These are phyloP conservation scores for Lycaon pictus DNA, from an alignment of 2,113 vertebrate species.

Conservation along the genomic window DNA sequence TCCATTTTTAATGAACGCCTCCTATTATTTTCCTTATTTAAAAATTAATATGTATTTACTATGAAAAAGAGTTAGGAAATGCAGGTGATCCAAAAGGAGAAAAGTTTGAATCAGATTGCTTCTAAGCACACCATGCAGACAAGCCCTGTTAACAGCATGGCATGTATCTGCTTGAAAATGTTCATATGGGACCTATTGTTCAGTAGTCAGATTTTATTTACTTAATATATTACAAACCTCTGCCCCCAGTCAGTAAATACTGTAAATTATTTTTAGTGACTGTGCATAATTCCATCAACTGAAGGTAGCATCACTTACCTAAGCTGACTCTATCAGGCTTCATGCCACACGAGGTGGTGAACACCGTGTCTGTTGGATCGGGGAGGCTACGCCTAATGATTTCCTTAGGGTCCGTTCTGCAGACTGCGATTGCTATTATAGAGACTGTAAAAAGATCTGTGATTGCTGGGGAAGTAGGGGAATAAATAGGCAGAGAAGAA, in stretches of 20 bases:
- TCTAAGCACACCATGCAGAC: not conserved
- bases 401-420: not conserved
- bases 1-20: not conserved
- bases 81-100: not conserved
- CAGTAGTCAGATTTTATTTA: not conserved
- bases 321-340: too few species aligned
- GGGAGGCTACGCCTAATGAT: accelerated
- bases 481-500: not conserved
- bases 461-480: not conserved
- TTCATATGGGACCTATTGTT: not conserved
- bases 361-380: accelerated
- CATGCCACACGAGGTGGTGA: accelerated
- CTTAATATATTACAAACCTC: not conserved
- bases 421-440: not conserved
- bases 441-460: not conserved
- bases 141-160: not conserved
- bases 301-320: not conserved
- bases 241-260: not conserved
- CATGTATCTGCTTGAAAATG: not conserved
- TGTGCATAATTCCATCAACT: not conserved
- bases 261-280: not conserved
- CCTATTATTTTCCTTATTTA: not conserved
- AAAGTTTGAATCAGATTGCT: not conserved
- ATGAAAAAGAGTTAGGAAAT: not conserved
- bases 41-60: not conserved